Evolutionary conservation across 2,113 vertebrate genomes (phyloP), one percentile per base, ranked within the genome.

Genomic region (Collichthys lucidus): DNA sequence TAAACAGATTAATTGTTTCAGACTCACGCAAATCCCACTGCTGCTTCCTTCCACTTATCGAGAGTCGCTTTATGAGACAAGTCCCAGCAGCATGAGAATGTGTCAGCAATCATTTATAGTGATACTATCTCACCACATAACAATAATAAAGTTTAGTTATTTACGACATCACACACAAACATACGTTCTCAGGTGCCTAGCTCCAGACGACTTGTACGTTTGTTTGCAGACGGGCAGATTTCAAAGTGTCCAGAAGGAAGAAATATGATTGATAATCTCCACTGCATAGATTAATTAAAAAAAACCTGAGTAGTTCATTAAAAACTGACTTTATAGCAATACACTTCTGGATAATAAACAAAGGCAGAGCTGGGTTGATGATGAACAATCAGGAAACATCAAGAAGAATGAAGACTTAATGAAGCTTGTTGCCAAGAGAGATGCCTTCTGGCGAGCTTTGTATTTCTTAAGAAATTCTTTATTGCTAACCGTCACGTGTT

Each of bases 61-160:
- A n/a, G 16, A 74, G 63, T 11, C 49, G 40, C 59, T 56, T 40
- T 69, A 57, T 20, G n/a, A 61, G 65, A 47, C 31, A 20, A 62
- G 35, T 64, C 57, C 19, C 50, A 44, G 26, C 66, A 79, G 9
- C 19, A 10, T 7, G 4, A 20, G 49, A 75, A 47, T 20, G 22
- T 47, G 11, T 57, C 26, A 56, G 57, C 15, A 57, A 17, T 29
- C 5, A 40, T 69, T 63, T 50, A 5, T 49, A 62, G 29, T 14
- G 3, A 62, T 22, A 52, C 29, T 44, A 52, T 55, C 26, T 57
- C 74, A 65, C 11, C 22, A 11, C n/a, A 52, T 19, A 40, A 42
- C 35, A 40, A 40, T 8, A 40, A 40, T 40, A 40, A 40, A 40
- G 7, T 40, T 40, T 9, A 22, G 10, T 35, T 46, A 11, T 40